Evolutionary conservation across 2,113 vertebrate genomes (phyloP).

Genomic region (Hippocampus zosterae): DNA sequence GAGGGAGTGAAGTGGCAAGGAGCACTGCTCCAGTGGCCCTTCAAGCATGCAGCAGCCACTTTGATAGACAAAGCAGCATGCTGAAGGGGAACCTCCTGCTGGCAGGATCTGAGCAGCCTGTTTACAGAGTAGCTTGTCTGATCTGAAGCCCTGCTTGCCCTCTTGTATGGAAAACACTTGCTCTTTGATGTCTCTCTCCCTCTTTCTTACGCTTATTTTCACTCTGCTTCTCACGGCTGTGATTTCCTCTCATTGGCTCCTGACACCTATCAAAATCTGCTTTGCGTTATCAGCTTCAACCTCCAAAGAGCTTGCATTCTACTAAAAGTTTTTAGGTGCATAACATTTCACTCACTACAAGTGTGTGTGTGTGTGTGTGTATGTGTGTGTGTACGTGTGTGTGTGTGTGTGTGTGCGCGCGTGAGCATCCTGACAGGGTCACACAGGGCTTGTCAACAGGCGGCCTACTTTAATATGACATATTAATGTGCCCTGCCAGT

Average conservation of each 20-base stretch:
- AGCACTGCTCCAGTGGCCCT: constrained; percentile 54
- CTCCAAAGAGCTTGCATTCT: constrained; percentile 26
- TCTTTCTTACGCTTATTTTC: constrained; percentile 35
- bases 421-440: constrained; percentile 51
- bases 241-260: constrained; percentile 16
- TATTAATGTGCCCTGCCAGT: constrained; percentile 67
- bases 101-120: constrained; percentile 70
- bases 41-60: constrained; percentile 51
- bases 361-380: constrained; percentile 9
- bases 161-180: constrained; percentile 67
- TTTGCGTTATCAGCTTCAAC: constrained; percentile 35
- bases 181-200: constrained; percentile 75
- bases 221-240: constrained; percentile 11
- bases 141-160: constrained; percentile 62
- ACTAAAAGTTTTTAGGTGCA: constrained; percentile 6
- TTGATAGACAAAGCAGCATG: constrained; percentile 71
- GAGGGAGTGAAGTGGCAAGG: constrained; percentile 35
- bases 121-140: constrained; percentile 71
- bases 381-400: constrained; percentile 2
- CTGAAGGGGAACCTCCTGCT: constrained; percentile 68
- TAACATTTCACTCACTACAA: constrained; percentile 1
- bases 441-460: constrained; percentile 66
- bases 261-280: constrained; percentile 38
- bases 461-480: constrained; percentile 68
- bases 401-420: constrained; percentile 8